Evolutionary conservation across 2,113 vertebrate species (phyloP), one percentile per base, ranked within the genome.

Genomic region (Seriola rivoliana): DNA sequence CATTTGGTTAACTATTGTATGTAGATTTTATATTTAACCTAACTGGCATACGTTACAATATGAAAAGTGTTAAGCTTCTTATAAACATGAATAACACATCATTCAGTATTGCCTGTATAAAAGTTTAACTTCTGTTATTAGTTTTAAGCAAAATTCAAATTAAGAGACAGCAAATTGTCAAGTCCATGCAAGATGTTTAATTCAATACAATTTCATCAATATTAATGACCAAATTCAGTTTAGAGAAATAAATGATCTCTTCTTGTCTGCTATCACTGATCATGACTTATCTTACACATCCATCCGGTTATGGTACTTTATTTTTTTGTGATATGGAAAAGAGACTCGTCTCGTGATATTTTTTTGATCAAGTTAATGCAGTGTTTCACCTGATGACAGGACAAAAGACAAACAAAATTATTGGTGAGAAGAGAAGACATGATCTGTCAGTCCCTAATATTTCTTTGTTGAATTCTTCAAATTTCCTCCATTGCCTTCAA

Each of bases 1-100:
- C 17, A 64, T 70, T 74, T 83, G 60, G n/a, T 71, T 74, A 82
- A 81, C 5, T 12, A 40, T 68, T 85, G 54, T 76, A 65, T 64
- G 29, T 38, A 63, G n/a, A 44, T 65, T 42, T 72, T 23, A 60
- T 42, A 29, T 72, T 66, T 65, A 55, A 59, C n/a, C 17, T 50
- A 62, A 62, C 8, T 46, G 21, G 4, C 1, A 9, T 58, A 57
- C 38, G 25, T n/a, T 73, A 12, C 16, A 13, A 32, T 8, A 58
- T 44, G 6, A 23, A 0, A 36, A 36, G 34, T 34, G 6, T 38
- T 63, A 7, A 14, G 29, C 4, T 48, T 23, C 12, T 32, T 29
- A 34, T 66, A 13, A 38, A 52, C 25, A 5, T 40, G 1, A 55
- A 23, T 34, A 17, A 14, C 38, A 7, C 36, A 42, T 54, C 52